These are phyloP conservation scores for Nephrocerus scutellatus DNA, from an alignment of 2,888 invertebrate species.

Conservation along the genomic window DNA sequence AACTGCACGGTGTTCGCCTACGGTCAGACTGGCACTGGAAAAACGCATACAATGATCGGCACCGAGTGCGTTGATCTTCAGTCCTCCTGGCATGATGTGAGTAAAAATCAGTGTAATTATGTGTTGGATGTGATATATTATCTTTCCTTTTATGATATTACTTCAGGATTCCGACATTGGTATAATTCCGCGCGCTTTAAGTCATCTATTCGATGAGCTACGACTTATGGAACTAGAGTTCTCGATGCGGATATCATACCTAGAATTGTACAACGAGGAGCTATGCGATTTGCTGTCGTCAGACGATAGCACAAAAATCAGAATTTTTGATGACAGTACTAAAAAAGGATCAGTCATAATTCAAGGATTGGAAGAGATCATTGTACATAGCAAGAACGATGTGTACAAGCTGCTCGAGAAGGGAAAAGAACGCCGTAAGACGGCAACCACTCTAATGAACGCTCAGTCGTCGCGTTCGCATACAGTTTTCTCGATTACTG, in stretches of 20 bases:
- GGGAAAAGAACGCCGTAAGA: constrained; percentile 73
- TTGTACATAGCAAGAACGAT: constrained; percentile 79
- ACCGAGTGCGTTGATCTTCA: constrained; percentile 54
- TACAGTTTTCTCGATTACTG: constrained; percentile 89
- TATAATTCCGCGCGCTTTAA: constrained; percentile 84
- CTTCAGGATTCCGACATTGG: constrained; percentile 77
- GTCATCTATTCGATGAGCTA: constrained; percentile 85
- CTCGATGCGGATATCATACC: constrained; percentile 83
- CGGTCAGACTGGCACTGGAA: constrained; percentile 89
- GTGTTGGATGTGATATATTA: background rate
- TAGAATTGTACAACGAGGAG: constrained; percentile 96
- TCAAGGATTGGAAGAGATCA: constrained; percentile 84
- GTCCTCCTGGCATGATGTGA: constrained; percentile 67
- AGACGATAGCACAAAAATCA: constrained; percentile 65
- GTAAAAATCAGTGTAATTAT: constrained; percentile 28
- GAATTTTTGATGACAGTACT: constrained; percentile 68
- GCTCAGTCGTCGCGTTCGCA: constrained; percentile 92
- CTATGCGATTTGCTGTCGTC: constrained; percentile 81
- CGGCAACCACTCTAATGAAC: constrained; percentile 92
- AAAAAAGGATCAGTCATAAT: constrained; percentile 87
- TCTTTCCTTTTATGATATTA: too few species aligned
- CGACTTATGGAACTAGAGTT: constrained; percentile 71
- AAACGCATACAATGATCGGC: constrained; percentile 97
- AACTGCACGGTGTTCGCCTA: constrained; percentile 98
- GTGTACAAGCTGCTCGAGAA: constrained; percentile 83